A percentile compares a stretch with the other conserved stretches of the same genome.
phyloP scores from a whole-genome alignment of 2,113 vertebrate genomes.

The Cochlearius cochlearius region DNA sequence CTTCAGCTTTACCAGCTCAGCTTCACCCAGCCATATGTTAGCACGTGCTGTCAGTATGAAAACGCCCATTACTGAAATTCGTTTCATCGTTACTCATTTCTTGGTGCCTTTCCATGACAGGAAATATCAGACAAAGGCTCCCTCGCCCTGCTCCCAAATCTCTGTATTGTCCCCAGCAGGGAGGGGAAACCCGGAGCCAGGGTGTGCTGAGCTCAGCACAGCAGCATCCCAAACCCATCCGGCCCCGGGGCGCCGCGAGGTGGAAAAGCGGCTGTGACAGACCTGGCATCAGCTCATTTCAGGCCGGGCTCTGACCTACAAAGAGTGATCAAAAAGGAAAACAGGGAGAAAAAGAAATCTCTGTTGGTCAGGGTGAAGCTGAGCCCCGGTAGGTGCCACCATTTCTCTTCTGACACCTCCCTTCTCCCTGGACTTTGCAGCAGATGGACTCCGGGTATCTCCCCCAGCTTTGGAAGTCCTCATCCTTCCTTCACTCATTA shows the following conservation, averaged over 20 bases:
- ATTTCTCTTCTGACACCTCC: neutral
- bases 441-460: fast-evolving
- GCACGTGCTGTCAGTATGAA: neutral
- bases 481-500: neutral
- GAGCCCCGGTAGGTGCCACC: neutral
- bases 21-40: neutral
- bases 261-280: neutral
- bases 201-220: neutral
- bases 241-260: fast-evolving
- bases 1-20: neutral
- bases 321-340: neutral
- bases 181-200: neutral
- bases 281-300: conserved; percentile 31
- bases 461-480: neutral
- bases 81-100: neutral
- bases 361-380: neutral
- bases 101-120: conserved; percentile 1
- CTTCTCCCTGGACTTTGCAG: neutral
- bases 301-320: neutral
- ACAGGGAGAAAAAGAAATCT: neutral
- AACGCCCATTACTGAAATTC: neutral
- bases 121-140: neutral
- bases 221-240: neutral
- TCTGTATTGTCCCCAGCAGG: conserved; percentile 3
- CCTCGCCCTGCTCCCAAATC: neutral